These are phyloP conservation scores for Leptopilina clavipes DNA, from an alignment of 1,140 invertebrate species.

Conservation along the genomic window DNA sequence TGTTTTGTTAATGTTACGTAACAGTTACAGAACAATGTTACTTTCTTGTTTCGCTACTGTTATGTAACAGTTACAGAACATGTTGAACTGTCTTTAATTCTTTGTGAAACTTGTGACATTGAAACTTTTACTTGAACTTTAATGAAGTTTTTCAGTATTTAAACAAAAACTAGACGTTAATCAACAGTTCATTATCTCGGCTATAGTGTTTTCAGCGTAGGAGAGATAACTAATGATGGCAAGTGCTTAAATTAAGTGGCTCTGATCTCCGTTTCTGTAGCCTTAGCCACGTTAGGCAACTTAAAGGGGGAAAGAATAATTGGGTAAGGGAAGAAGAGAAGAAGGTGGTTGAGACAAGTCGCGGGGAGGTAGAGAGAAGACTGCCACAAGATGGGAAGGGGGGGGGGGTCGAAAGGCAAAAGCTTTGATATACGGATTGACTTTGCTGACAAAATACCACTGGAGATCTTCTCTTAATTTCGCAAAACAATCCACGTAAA, in stretches of 20 bases:
- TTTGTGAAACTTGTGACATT: too few species aligned
- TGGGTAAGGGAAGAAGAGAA: constrained; percentile 38
- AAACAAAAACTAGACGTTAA: constrained; percentile 2
- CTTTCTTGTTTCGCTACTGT: too few species aligned
- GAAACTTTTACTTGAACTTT: too few species aligned
- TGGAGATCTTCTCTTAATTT: constrained; percentile 64
- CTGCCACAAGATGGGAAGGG: constrained; percentile 4
- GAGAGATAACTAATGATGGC: constrained; percentile 28
- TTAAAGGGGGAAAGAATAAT: constrained; percentile 39
- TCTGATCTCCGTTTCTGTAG: constrained; percentile 22
- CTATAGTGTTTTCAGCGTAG: constrained; percentile 20
- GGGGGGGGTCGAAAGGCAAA: not conserved
- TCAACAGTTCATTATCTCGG: constrained; percentile 6
- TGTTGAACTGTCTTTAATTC: too few species aligned
- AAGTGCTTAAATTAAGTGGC: constrained; percentile 30
- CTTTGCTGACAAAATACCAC: constrained; percentile 37
- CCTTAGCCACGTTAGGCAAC: constrained; percentile 5
- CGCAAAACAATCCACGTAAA: constrained; percentile 62
- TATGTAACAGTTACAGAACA: too few species aligned
- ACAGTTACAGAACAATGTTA: too few species aligned
- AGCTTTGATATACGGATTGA: constrained; percentile 50
- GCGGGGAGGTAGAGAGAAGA: not conserved
- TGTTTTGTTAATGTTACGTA: too few species aligned
- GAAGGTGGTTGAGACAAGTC: constrained; percentile 25
- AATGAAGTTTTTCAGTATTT: not conserved